These are phyloP conservation scores for Lasius platythorax DNA, from an alignment of 2,888 invertebrate species.

Conservation along the genomic window DNA sequence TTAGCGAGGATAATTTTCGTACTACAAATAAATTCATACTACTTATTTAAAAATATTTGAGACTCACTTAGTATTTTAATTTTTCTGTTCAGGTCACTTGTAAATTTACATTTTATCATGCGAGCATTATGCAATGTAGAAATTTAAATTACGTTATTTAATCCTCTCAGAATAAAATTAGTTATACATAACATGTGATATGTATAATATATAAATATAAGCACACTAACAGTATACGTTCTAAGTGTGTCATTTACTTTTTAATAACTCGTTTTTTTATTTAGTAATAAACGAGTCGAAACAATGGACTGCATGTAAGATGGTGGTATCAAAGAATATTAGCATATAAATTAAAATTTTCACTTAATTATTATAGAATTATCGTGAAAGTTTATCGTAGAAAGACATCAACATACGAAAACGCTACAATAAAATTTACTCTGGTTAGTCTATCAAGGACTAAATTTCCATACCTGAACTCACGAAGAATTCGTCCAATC, in stretches of 20 bases:
- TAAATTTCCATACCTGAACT: constrained; percentile 27
- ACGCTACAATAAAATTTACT: background rate
- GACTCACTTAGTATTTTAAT: constrained; percentile 3
- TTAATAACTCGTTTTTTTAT: background rate
- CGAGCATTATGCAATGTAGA: background rate
- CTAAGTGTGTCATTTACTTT: background rate
- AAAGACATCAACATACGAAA: background rate
- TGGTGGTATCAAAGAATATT: constrained; percentile 16
- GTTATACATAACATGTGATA: background rate
- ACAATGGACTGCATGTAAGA: background rate
- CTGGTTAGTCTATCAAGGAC: constrained; percentile 1
- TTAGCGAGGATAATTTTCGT: constrained; percentile 5
- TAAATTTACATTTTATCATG: constrained; percentile 25
- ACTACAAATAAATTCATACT: background rate
- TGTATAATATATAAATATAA: background rate
- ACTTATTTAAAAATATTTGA: constrained; percentile 7
- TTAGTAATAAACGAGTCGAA: constrained; percentile 18
- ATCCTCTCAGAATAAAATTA: constrained; percentile 16
- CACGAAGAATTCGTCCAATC: constrained; percentile 8
- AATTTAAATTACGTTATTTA: background rate
- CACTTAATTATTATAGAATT: constrained; percentile 33
- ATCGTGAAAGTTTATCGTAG: constrained; percentile 10
- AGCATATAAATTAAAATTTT: constrained; percentile 48
- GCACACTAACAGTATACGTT: background rate
- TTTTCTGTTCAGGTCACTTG: background rate